Evolutionary conservation across 2,113 vertebrate genomes (phyloP).

Genomic region (Anguilla rostrata): DNA sequence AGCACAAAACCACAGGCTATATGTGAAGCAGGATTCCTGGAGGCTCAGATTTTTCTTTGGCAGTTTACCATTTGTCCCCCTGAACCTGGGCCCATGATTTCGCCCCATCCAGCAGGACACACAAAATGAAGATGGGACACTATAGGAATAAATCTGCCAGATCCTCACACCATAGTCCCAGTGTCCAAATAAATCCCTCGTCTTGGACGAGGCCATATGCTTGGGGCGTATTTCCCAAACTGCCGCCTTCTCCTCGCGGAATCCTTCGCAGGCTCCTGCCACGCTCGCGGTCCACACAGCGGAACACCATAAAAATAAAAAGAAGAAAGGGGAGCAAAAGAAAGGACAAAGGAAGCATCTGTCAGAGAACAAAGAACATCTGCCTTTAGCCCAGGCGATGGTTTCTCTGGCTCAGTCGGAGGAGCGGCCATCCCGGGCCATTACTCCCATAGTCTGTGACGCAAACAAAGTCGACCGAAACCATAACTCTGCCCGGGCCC

Average conservation of each 20-base stretch:
- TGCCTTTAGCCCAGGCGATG: background rate
- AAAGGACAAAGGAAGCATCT: constrained; percentile 15
- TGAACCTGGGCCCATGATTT: background rate
- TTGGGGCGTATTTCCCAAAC: background rate
- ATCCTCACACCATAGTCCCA: background rate
- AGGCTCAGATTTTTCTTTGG: background rate
- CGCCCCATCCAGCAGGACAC: background rate
- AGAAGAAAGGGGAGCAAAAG: background rate
- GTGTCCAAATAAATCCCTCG: background rate
- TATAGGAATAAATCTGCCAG: background rate
- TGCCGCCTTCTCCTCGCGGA: background rate
- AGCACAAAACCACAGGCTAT: background rate
- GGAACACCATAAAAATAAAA: constrained; percentile 7
- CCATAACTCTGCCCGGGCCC: background rate
- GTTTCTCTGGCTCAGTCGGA: background rate
- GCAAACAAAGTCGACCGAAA: background rate
- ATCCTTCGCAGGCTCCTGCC: background rate
- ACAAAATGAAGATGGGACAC: background rate
- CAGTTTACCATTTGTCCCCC: background rate
- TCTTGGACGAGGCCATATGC: constrained; percentile 1
- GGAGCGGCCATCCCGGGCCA: background rate
- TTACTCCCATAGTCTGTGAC: background rate
- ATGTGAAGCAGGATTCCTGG: background rate
- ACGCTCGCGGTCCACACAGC: background rate
- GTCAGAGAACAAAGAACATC: constrained; percentile 23